Evolutionary conservation across 2,888 invertebrate genomes (phyloP).

Genomic region (Tanypteryx hageni): DNA sequence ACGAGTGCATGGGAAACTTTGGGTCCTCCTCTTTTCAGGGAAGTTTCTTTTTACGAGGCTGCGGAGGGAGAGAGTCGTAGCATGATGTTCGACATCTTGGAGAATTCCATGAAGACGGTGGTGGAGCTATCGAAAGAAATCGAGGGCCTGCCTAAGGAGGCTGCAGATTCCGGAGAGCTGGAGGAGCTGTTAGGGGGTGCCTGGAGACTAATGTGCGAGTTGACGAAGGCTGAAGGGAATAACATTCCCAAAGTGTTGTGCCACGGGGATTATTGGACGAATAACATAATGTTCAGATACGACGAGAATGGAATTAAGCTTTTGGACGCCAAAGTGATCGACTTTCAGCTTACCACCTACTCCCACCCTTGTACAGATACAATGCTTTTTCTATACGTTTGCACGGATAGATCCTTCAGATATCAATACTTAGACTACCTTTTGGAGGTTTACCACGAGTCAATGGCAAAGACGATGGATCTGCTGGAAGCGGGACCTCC

Average conservation of each 20-base stretch:
- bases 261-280: constrained; percentile 48
- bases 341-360: constrained; percentile 16
- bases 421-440: background rate
- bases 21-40: background rate
- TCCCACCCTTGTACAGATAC: constrained; percentile 21
- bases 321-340: constrained; percentile 16
- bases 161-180: background rate
- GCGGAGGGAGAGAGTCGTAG: background rate
- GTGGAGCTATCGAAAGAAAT: background rate
- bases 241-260: background rate
- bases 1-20: background rate
- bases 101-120: background rate
- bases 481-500: background rate
- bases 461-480: background rate
- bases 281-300: constrained; percentile 45
- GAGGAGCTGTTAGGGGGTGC: background rate
- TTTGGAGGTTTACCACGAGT: background rate
- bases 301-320: background rate
- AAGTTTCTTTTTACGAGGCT: background rate
- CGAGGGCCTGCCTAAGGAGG: constrained; percentile 25
- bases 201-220: background rate
- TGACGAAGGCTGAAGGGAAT: background rate
- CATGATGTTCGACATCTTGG: background rate
- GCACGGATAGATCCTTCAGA: background rate
- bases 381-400: background rate